Evolutionary conservation across 2,113 vertebrate genomes (phyloP), one percentile per base, ranked within the genome.

Genomic region (Sinocyclocheilus maitianheensis): DNA sequence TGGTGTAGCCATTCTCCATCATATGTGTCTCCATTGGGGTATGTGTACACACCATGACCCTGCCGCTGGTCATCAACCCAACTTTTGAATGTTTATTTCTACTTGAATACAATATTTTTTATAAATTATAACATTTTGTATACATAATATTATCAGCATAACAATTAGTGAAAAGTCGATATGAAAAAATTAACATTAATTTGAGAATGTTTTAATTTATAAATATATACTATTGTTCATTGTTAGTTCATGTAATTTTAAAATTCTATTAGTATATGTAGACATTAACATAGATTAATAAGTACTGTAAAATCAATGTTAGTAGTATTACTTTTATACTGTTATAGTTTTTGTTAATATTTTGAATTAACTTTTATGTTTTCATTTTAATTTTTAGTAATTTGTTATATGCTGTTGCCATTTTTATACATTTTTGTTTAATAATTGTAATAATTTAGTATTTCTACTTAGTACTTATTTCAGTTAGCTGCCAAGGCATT

Each of bases 1-100:
- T 97, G 91, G 13, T 91, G 77, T 4, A 94, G 87, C 98, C 98
- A 99, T 48, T 99, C 95, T 77, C 98, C 98, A 0, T 95, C 94
- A 58, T 99, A 99, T 3, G 85, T 95, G 91, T 99, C 97, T 46
- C 94, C 95, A 20, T 99, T 99, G 87, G 95, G 26, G 76, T 99
- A 99, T 0, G 92, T 94, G 89, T 98, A 99, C 34, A 96, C 82
- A 18, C 98, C 98, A 0, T 94, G 94, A 84, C 97, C 98, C 0
- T 98, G 95, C 20, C 95, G 92, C 90, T 94, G 94, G 90, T 97
- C 96, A 0, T 97, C 83, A 0, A 92, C 93, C 98, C 97, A 99
- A 6, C 94, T 94, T 40, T 40, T 16, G 4, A 55, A 0, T 16
- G 1, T 55, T 18, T 55, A 55, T 55, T 62, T 62, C 7, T 62